Evolutionary conservation across 2,113 vertebrate genomes (phyloP), one percentile per base, ranked within the genome.

Genomic region (Rhinogobius similis): DNA sequence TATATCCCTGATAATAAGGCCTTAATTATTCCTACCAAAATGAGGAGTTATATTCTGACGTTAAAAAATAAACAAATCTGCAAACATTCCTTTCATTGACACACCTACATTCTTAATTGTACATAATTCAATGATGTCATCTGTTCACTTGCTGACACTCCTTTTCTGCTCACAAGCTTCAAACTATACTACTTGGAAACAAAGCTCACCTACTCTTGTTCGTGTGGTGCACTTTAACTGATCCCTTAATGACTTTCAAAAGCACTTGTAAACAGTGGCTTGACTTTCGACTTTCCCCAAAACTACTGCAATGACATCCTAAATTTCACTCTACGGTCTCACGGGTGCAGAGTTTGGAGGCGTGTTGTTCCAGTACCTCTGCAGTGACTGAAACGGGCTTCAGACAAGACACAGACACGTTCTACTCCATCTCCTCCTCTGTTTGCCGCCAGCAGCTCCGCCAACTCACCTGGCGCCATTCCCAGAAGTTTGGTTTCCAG

Each of bases 401-500:
- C 65, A 80, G 80, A 90, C 78, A 75, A 89, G 75, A 87, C 75
- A 70, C 73, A 73, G 71, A 85, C 86, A 83, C 70, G 81, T 89
- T 87, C 77, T 81, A 84, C 91, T 89, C 86, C 83, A 86, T 84
- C 89, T 85, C 65, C 77, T 87, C 77, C 27, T 82, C 82, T 90
- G 82, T 87, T 84, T 75, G 76, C 79, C 53, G 39, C 79, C 58
- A 62, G 68, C 55, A 20, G 58, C 79, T 67, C 77, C 81, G 89
- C 88, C 86, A 87, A 77, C 79, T 81, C 82, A 84, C 88, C 83
- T 89, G 89, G 87, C 87, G 69, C 80, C 79, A 85, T 81, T 88
- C 83, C 84, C 89, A 89, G 77, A 88, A 85, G 83, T 84, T 89
- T 89, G 82, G 68, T 85, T 89, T 82, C 70, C 76, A 86, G 78